Conservation (phyloP, 2,113 vertebrate genomes). For the Notarius quadriscutis region DNA sequence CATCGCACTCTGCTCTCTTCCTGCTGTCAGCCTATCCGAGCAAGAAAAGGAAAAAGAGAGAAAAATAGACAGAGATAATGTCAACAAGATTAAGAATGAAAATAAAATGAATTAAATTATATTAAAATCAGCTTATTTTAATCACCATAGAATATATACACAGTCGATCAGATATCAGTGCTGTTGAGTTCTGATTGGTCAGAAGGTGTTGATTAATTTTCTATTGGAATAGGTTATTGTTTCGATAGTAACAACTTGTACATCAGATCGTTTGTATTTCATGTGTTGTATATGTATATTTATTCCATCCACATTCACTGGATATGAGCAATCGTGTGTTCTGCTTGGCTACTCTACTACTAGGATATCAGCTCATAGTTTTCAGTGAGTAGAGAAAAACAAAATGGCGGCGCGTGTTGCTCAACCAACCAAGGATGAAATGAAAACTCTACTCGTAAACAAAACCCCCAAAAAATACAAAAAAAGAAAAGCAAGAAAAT, state of each 20-base stretch:
- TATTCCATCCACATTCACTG: neutral
- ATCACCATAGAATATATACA: neutral
- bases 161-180: neutral
- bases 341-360: too few relatives aligned
- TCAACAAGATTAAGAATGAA: neutral
- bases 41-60: neutral
- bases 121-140: neutral
- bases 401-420: too few relatives aligned
- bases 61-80: neutral
- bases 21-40: conserved; percentile 41
- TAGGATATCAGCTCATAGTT: too few relatives aligned
- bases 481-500: too few relatives aligned
- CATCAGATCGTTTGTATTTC: neutral
- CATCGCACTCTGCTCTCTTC: conserved; percentile 27
- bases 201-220: neutral
- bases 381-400: too few relatives aligned
- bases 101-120: neutral
- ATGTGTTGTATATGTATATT: neutral
- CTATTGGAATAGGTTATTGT: neutral
- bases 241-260: neutral
- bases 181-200: neutral
- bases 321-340: neutral
- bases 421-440: too few relatives aligned
- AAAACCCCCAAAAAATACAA: too few relatives aligned
- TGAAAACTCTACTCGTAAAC: too few relatives aligned